phyloP scores from a whole-genome alignment of 2,888 invertebrate species.

The Lasioglossum leucozonium region DNA sequence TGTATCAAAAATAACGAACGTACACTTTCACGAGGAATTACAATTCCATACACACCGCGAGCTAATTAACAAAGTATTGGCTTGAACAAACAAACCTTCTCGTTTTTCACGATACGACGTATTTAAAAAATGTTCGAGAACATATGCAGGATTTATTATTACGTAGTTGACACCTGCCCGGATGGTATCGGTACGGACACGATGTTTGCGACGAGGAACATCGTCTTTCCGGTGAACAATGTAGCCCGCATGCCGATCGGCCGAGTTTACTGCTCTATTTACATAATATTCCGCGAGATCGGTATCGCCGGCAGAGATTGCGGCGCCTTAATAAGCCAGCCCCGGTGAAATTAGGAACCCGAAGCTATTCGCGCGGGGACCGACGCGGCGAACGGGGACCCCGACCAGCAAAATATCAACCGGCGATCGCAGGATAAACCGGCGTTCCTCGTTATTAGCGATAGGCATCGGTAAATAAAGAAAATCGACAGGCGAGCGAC shows the following conservation, averaged over 20 bases:
- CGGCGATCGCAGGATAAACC: conserved; percentile 43
- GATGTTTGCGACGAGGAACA: not conserved
- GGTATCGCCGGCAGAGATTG: conserved; percentile 52
- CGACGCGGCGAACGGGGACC: conserved; percentile 5
- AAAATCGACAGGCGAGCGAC: conserved; percentile 30
- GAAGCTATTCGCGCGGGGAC: conserved; percentile 41
- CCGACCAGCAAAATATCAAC: conserved; percentile 29
- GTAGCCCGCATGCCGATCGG: not conserved
- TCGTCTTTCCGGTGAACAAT: not conserved
- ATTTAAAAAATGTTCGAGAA: not conserved
- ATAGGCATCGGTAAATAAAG: conserved; percentile 52
- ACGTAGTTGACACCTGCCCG: conserved; percentile 19
- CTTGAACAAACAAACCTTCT: not conserved
- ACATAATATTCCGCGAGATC: conserved; percentile 60
- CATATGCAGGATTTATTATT: not conserved
- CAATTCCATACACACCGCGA: not conserved
- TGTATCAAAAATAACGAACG: not conserved
- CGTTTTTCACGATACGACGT: not conserved
- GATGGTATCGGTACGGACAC: not conserved
- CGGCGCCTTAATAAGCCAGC: conserved; percentile 30
- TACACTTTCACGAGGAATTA: not conserved
- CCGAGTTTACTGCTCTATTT: conserved; percentile 40
- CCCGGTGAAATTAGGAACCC: conserved; percentile 52
- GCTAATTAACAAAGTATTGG: not conserved
- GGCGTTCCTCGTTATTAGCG: conserved; percentile 54